A percentile compares a stretch with the other conserved stretches of the same genome.
phyloP scores from a whole-genome alignment of 2,888 invertebrate species.

The Zeuzera pyrina region DNA sequence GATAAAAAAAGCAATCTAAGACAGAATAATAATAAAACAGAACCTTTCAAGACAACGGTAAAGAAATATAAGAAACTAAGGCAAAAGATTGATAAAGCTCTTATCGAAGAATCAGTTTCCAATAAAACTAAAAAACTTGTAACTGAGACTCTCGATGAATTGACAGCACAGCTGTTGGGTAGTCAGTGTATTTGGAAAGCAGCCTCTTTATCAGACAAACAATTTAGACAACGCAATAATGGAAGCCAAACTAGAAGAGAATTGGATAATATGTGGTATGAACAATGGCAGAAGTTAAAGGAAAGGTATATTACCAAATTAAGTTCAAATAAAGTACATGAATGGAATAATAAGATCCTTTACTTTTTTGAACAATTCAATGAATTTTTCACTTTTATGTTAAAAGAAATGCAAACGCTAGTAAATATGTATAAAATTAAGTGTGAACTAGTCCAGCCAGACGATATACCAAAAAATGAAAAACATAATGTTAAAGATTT shows the following conservation, averaged over 20 bases:
- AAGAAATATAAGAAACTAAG: conserved; percentile 35
- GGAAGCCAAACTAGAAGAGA: no score
- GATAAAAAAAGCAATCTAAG: neutral
- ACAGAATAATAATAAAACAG: conserved; percentile 6
- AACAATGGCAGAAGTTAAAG: no score
- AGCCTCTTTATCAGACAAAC: no score
- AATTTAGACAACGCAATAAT: no score
- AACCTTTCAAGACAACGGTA: conserved; percentile 22
- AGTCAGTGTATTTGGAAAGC: conserved; percentile 34
- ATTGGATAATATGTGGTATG: no score
- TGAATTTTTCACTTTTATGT: conserved; percentile 10
- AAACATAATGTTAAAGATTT: neutral
- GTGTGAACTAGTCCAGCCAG: conserved; percentile 28
- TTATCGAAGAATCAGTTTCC: conserved; percentile 34
- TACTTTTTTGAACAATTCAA: conserved; percentile 5
- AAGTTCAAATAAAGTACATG: no score
- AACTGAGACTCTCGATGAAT: conserved; percentile 33
- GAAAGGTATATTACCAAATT: no score
- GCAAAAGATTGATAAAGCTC: conserved; percentile 26
- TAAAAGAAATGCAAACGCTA: conserved; percentile 5
- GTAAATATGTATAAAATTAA: conserved; percentile 23
- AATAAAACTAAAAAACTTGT: conserved; percentile 30
- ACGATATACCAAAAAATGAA: conserved; percentile 12
- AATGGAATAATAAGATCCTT: conserved; percentile 3
- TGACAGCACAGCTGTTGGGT: conserved; percentile 31